These are phyloP conservation scores for Wasmannia auropunctata DNA, from an alignment of 1,140 invertebrate genomes.

Conservation along the genomic window DNA sequence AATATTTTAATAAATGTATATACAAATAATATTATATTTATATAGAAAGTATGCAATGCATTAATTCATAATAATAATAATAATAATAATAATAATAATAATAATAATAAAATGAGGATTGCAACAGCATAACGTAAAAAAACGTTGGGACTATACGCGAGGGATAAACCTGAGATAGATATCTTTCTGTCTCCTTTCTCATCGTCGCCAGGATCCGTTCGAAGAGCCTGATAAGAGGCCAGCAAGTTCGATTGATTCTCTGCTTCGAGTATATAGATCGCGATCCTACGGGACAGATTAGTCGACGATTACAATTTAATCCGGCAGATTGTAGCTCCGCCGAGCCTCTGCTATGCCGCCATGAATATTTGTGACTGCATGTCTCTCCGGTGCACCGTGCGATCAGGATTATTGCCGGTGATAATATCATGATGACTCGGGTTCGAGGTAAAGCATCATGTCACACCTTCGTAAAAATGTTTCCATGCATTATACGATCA, in stretches of 20 bases:
- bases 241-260: conserved; percentile 75
- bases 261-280: conserved; percentile 61
- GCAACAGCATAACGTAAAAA: background rate
- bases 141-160: too few relatives aligned
- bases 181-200: background rate
- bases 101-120: background rate
- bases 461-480: conserved; percentile 29
- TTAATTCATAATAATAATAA: background rate
- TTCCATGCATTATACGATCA: background rate
- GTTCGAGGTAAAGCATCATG: conserved; percentile 5
- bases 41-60: background rate
- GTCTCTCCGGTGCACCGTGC: conserved; percentile 15
- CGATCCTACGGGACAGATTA: conserved; percentile 63
- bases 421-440: conserved; percentile 43
- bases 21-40: background rate
- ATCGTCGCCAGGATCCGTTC: background rate
- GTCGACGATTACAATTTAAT: conserved; percentile 68
- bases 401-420: conserved; percentile 29
- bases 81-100: too few relatives aligned
- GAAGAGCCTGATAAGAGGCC: conserved; percentile 63
- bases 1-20: too few relatives aligned
- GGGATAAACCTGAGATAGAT: background rate
- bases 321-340: conserved; percentile 48
- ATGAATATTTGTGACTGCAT: conserved; percentile 56
- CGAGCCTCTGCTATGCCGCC: conserved; percentile 6